Percentiles rank a stretch among this genome's conserved stretches.
Evolutionary conservation across 2,113 vertebrate species (phyloP).

Genomic region (Haplochromis burtoni): DNA sequence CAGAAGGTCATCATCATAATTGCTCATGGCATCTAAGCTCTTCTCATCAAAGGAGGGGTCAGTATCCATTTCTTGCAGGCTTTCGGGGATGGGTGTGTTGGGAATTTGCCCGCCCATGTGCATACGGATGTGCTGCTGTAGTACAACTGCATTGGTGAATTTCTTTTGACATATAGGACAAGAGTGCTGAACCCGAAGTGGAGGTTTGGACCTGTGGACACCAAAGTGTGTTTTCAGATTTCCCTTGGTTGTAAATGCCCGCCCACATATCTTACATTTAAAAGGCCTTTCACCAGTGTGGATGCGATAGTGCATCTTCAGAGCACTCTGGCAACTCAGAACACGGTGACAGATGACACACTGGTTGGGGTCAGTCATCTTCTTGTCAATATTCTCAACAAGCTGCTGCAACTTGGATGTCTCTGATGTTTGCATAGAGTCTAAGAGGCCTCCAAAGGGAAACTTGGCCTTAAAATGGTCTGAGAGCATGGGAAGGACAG

Average conservation of each 20-base stretch:
- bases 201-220: conserved; percentile 95
- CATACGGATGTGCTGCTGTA: conserved; percentile 99
- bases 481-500: conserved; percentile 81
- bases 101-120: conserved; percentile 99
- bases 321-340: conserved; percentile 97
- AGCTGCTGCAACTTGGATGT: conserved; percentile 98
- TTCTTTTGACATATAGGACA: conserved; percentile 99
- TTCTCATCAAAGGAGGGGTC: conserved; percentile 88
- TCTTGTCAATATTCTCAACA: conserved; percentile 99
- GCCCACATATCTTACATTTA: conserved; percentile 98
- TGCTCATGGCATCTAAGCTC: conserved; percentile 83
- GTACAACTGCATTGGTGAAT: conserved; percentile 96
- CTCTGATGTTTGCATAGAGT: conserved; percentile 99
- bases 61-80: conserved; percentile 88
- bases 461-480: conserved; percentile 96
- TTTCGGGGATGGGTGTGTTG: conserved; percentile 89
- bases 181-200: conserved; percentile 94
- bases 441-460: conserved; percentile 94
- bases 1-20: conserved; percentile 84
- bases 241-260: conserved; percentile 98
- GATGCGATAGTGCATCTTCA: conserved; percentile 99
- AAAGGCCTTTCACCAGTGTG: conserved; percentile 98
- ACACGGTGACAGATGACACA: conserved; percentile 97
- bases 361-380: conserved; percentile 98
- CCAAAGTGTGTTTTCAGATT: conserved; percentile 99